A percentile compares a stretch with the other conserved stretches of the same genome.
Conservation (phyloP, 2,888 invertebrate genomes). For the Gonocerus acuteangulatus region DNA sequence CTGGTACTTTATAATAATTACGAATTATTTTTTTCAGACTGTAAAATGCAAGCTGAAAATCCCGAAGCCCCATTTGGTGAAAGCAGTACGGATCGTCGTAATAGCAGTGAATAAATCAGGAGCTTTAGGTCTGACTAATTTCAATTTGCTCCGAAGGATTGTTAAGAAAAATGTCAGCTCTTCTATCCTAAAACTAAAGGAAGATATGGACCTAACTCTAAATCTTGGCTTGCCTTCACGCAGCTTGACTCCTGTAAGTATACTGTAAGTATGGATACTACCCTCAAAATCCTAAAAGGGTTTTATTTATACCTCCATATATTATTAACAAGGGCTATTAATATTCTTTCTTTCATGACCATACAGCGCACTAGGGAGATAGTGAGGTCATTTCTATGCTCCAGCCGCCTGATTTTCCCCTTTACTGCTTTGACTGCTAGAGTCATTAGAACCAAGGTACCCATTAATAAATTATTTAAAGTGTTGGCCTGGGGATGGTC, state of each 20-base stretch:
- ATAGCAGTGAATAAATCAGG: constrained; percentile 16
- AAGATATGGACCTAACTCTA: not conserved
- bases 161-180: constrained; percentile 12
- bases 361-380: too few relatives aligned
- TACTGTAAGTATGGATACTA: too few relatives aligned
- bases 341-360: too few relatives aligned
- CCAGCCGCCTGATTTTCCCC: too few relatives aligned
- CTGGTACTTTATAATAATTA: not conserved
- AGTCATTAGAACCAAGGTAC: too few relatives aligned
- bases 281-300: too few relatives aligned
- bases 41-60: constrained; percentile 11
- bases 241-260: not conserved
- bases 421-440: too few relatives aligned
- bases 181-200: not conserved
- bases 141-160: constrained; percentile 1
- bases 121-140: constrained; percentile 8
- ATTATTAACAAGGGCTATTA: too few relatives aligned
- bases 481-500: too few relatives aligned
- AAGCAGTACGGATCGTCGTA: constrained; percentile 1
- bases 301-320: too few relatives aligned
- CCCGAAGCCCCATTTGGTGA: not conserved
- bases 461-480: too few relatives aligned
- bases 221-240: not conserved
- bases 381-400: too few relatives aligned
- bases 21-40: constrained; percentile 10